A percentile compares a stretch with the other conserved stretches of the same genome.
Evolutionary conservation across 2,797 vertebrate genomes (phyloP).

Genomic region (Notoglanidium macrostoma): DNA sequence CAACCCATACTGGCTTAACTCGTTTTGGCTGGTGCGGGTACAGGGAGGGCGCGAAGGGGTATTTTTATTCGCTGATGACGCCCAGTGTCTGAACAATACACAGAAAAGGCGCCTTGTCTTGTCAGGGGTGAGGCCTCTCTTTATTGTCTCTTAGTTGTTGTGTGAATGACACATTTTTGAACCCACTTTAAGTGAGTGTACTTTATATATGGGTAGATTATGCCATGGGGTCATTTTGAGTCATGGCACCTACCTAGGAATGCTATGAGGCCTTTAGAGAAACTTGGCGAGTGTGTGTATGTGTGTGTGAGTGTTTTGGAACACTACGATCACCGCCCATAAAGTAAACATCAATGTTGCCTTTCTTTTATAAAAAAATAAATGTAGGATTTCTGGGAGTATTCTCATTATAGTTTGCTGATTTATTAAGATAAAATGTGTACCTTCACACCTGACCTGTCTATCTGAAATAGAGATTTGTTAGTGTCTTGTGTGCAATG

Average conservation of each 20-base stretch:
- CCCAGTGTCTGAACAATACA: slow-evolving; percentile 66
- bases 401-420: neutral
- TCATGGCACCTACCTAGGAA: slow-evolving; percentile 41
- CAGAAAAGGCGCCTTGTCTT: slow-evolving; percentile 58
- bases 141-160: slow-evolving; percentile 57
- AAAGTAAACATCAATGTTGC: slow-evolving; percentile 39
- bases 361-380: slow-evolving; percentile 33
- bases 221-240: slow-evolving; percentile 48
- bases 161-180: slow-evolving; percentile 50
- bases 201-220: slow-evolving; percentile 42
- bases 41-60: slow-evolving; percentile 60
- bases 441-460: neutral
- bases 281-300: slow-evolving; percentile 33
- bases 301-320: slow-evolving; percentile 36
- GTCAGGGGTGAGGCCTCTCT: slow-evolving; percentile 58
- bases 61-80: slow-evolving; percentile 68
- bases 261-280: slow-evolving; percentile 27
- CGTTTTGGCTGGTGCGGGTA: slow-evolving; percentile 73
- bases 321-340: slow-evolving; percentile 37
- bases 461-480: neutral
- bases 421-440: neutral
- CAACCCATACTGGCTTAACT: slow-evolving; percentile 74
- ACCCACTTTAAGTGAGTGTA: slow-evolving; percentile 53
- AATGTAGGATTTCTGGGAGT: slow-evolving; percentile 16
- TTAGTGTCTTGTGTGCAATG: slow-evolving; percentile 2